A percentile compares a stretch with the other conserved stretches of the same genome.
Conservation (phyloP, 2,888 invertebrate genomes). For the Macaria notata region DNA sequence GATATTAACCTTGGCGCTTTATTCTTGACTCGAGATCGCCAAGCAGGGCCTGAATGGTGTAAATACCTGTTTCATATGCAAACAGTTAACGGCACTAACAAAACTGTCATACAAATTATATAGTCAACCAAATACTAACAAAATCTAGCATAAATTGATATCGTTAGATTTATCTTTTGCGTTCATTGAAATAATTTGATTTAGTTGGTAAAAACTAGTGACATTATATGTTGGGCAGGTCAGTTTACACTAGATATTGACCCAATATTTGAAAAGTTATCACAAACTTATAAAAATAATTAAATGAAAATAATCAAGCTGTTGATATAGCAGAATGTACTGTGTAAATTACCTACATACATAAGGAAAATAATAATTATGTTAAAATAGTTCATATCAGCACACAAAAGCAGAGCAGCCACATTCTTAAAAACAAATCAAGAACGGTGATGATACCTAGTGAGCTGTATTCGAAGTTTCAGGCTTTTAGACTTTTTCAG, state of each 20-base stretch:
- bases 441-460: too few species aligned
- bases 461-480: too few species aligned
- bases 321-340: slow-evolving; percentile 9
- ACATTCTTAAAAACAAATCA: too few species aligned
- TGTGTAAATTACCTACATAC: too few species aligned
- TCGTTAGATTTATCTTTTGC: too few species aligned
- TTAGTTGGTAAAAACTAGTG: too few species aligned
- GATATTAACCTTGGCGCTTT: slow-evolving; percentile 71
- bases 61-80: slow-evolving; percentile 80
- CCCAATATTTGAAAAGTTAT: not conserved
- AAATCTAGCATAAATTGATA: slow-evolving; percentile 8
- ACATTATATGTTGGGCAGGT: not conserved
- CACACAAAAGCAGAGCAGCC: too few species aligned
- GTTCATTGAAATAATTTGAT: too few species aligned
- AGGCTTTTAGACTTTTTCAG: too few species aligned
- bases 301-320: not conserved
- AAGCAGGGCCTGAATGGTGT: slow-evolving; percentile 78
- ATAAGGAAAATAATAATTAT: too few species aligned
- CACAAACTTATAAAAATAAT: too few species aligned
- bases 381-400: too few species aligned
- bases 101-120: slow-evolving; percentile 27
- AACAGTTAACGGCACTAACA: slow-evolving; percentile 73
- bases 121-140: slow-evolving; percentile 4
- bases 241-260: slow-evolving; percentile 6
- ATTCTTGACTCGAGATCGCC: slow-evolving; percentile 79